Base-by-base conservation (phyloP, 2,113 vertebrate species). In the Xiphias gladius region DNA sequence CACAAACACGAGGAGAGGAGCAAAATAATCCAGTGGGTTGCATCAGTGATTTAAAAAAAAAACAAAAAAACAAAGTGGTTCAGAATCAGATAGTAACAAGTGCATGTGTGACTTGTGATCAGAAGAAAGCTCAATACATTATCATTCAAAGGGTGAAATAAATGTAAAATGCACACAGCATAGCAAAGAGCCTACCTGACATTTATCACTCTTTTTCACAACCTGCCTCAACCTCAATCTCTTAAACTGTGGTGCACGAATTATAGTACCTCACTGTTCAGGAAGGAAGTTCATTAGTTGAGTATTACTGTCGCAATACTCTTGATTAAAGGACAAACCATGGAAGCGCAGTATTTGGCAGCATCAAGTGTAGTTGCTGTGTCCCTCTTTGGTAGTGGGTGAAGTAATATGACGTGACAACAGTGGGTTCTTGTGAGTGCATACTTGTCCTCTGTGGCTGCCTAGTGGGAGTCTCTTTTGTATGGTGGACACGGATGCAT, bases 371-470 rank as follows among this genome's bases (percentile, higher is more conserved):
- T 57, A 50, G 52, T 4, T 57, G 46, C 59, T 35, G 59, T 55
- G 63, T 63, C 22, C 20, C 26, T 16, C 32, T 0, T 7, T 37
- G 17, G 19, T 78, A 54, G 67, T 35, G 37, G 58, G 14, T 73
- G 46, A 75, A 70, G 26, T 78, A 66, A 79, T 80, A 35, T 83
- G 48, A 67, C 32, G 43, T 85, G 74, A 82, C 76, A 86, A 61
- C 55, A 70, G 77, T 73, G 66, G 59, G 35, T 76, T 71, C 67
- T 68, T 39, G 20, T 72, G 35, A 75, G 39, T 20, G 39, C 32
- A 7, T 17, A 10, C 13, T 22, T 4, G 0, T 69, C 16, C 46
- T 48, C 26, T 66, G 32, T 61, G 19, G 19, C 66, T 57, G 20
- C 35, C 4, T 26, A 8, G 24, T 65, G 14, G 46, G 5, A 55